These are phyloP conservation scores for Coluber constrictor DNA, from an alignment of 2,797 vertebrate species.

Conservation along the genomic window DNA sequence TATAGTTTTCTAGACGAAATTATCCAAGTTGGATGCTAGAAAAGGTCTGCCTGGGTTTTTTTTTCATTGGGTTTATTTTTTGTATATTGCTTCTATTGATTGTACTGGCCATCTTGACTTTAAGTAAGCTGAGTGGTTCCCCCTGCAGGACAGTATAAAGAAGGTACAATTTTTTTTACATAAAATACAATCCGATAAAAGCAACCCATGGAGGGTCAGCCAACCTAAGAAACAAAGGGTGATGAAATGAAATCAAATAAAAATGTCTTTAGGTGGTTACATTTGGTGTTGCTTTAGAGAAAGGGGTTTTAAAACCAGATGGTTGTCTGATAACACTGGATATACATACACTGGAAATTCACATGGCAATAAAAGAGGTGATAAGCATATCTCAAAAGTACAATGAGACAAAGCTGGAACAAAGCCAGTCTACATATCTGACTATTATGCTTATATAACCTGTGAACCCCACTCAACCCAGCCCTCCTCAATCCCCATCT, in stretches of 20 bases:
- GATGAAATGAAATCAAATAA: neutral
- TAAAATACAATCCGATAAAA: neutral
- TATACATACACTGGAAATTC: neutral
- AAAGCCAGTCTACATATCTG: conserved; percentile 33
- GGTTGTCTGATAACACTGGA: neutral
- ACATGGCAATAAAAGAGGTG: neutral
- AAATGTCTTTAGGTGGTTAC: neutral
- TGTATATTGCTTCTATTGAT: neutral
- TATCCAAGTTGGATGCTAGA: neutral
- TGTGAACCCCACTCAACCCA: conserved; percentile 17
- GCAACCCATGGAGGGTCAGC: neutral
- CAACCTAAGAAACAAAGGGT: neutral
- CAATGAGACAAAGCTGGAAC: neutral
- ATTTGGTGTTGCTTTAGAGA: neutral
- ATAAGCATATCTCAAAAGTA: neutral
- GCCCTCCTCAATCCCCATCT: conserved; percentile 18
- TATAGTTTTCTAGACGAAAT: neutral
- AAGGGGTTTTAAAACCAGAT: neutral
- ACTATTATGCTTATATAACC: conserved; percentile 44
- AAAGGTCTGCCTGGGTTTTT: neutral
- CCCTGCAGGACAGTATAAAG: neutral
- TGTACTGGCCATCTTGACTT: neutral
- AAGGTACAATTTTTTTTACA: neutral
- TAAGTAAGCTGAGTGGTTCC: neutral
- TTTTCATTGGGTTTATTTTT: neutral